phyloP scores from a whole-genome alignment of 2,113 vertebrate species.

The Silurus meridionalis region DNA sequence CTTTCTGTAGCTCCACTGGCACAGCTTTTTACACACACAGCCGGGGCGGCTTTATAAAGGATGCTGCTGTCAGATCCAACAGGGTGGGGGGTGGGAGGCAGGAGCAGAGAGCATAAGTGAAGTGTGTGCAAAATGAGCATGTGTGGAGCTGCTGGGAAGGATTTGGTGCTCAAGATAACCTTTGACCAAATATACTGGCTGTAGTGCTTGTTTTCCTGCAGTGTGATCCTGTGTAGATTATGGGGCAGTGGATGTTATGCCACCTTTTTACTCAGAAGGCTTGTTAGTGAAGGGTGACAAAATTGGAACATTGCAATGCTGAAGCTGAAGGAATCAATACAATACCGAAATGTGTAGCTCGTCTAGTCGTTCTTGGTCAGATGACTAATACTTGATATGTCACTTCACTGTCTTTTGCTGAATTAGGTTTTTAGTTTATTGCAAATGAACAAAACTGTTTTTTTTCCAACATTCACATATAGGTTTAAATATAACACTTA shows the following conservation, averaged over 20 bases:
- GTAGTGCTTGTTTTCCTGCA: slow-evolving; percentile 15
- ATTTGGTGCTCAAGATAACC: slow-evolving; percentile 38
- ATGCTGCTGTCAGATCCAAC: slow-evolving; percentile 58
- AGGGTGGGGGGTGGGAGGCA: slow-evolving; percentile 53
- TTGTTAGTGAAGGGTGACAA: neutral
- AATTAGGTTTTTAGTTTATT: neutral
- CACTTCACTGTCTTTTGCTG: neutral
- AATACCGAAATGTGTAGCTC: neutral
- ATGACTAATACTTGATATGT: neutral
- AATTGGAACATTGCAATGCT: neutral
- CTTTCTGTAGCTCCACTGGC: neutral
- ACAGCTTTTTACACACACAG: neutral
- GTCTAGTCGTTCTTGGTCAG: neutral
- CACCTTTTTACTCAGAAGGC: neutral
- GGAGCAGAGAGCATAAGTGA: slow-evolving; percentile 6
- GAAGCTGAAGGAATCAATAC: neutral
- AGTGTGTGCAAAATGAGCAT: slow-evolving; percentile 17
- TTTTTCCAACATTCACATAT: neutral
- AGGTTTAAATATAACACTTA: too few species aligned
- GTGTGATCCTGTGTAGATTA: slow-evolving; percentile 1
- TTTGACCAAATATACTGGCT: slow-evolving; percentile 31
- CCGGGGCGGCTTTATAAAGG: slow-evolving; percentile 51
- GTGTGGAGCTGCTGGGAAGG: slow-evolving; percentile 15
- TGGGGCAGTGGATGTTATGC: neutral
- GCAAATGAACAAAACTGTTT: neutral